Percentiles rank a stretch among this genome's conserved stretches.
phyloP scores from a whole-genome alignment of 1,140 invertebrate species.

The Conopomorpha cramerella region DNA sequence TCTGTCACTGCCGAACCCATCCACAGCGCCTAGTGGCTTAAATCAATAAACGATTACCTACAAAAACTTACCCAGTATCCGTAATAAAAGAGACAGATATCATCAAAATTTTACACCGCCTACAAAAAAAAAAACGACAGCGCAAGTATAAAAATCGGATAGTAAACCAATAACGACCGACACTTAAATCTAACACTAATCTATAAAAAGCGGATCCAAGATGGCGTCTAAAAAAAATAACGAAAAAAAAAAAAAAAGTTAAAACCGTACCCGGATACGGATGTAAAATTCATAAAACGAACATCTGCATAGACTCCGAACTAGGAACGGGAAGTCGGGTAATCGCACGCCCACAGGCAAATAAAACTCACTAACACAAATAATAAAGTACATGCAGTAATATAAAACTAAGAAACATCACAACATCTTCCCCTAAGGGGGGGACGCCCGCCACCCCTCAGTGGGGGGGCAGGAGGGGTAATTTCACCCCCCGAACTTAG shows the following conservation, averaged over 20 bases:
- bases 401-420: conserved; percentile 7
- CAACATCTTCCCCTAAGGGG: conserved; percentile 2
- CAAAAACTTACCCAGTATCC: too few relatives aligned
- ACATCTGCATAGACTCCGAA: conserved; percentile 2
- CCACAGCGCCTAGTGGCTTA: too few relatives aligned
- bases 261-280: too few relatives aligned
- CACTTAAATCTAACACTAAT: background rate
- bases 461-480: conserved; percentile 2
- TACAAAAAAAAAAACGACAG: too few relatives aligned
- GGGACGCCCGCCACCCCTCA: background rate
- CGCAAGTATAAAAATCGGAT: too few relatives aligned
- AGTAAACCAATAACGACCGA: too few relatives aligned
- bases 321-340: background rate
- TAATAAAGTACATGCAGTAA: conserved; percentile 3
- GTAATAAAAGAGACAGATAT: too few relatives aligned
- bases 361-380: conserved; percentile 2
- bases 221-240: background rate
- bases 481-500: conserved; percentile 4
- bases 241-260: background rate
- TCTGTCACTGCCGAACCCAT: too few relatives aligned
- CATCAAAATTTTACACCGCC: too few relatives aligned
- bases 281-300: background rate
- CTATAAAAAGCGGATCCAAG: too few relatives aligned
- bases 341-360: background rate
- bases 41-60: too few relatives aligned